phyloP scores from a whole-genome alignment of 2,113 vertebrate genomes.

The Bufo bufo region DNA sequence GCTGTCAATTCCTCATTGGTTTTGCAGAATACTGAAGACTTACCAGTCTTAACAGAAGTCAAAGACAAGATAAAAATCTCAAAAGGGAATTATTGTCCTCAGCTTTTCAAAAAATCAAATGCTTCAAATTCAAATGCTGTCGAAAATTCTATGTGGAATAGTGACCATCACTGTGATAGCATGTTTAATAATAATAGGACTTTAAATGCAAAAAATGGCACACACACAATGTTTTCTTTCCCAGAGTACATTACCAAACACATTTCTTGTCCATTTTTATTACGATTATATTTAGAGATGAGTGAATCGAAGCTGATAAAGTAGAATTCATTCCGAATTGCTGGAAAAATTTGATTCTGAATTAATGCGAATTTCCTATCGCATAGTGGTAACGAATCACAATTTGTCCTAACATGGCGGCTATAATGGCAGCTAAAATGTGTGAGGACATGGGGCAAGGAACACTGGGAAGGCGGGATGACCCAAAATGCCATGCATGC shows the following conservation, averaged over 20 bases:
- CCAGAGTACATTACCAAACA: neutral
- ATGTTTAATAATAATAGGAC: neutral
- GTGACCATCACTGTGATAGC: slow-evolving; percentile 34
- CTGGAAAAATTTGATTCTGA: no score
- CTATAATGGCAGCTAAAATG: no score
- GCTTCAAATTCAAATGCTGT: slow-evolving; percentile 45
- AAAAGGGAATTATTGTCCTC: slow-evolving; percentile 43
- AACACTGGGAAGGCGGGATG: no score
- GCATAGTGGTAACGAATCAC: no score
- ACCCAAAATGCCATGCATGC: no score
- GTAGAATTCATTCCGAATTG: no score
- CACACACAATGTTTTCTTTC: neutral
- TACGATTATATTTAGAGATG: no score
- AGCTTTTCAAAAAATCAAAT: slow-evolving; percentile 58
- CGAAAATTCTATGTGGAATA: slow-evolving; percentile 58
- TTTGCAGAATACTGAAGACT: slow-evolving; percentile 57
- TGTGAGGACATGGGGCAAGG: no score
- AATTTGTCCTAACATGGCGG: no score
- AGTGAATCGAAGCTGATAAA: no score
- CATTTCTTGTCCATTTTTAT: neutral
- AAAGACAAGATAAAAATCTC: slow-evolving; percentile 48
- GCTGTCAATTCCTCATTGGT: slow-evolving; percentile 41
- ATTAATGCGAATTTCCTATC: no score
- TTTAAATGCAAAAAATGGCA: neutral
- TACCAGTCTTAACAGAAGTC: slow-evolving; percentile 35